Conservation (phyloP, 1,140 invertebrate genomes). For the Bombus vancouverensis region DNA sequence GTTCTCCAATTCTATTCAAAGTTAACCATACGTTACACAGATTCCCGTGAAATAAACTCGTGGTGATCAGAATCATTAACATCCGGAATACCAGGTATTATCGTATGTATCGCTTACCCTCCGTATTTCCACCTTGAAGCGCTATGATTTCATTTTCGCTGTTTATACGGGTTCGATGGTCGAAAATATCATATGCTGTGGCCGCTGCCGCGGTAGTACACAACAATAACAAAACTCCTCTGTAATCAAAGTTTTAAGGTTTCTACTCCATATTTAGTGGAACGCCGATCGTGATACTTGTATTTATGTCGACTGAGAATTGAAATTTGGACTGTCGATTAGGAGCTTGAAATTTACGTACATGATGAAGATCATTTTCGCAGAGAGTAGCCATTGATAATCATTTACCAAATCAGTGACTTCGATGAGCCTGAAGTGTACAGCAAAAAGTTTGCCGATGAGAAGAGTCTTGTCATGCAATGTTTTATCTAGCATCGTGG, state of each 20-base stretch:
- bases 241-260: conserved; percentile 37
- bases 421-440: conserved; percentile 69
- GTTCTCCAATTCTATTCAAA: conserved; percentile 3
- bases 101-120: neutral
- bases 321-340: neutral
- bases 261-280: neutral
- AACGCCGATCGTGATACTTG: no score
- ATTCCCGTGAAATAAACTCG: neutral
- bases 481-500: no score
- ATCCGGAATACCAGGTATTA: accelerated
- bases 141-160: conserved; percentile 25
- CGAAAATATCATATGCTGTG: conserved; percentile 71
- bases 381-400: conserved; percentile 64
- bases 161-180: conserved; percentile 57
- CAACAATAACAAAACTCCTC: conserved; percentile 49
- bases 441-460: conserved; percentile 71
- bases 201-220: conserved; percentile 62
- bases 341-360: conserved; percentile 24
- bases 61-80: accelerated
- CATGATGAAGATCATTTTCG: conserved; percentile 37
- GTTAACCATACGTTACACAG: accelerated
- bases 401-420: conserved; percentile 71
- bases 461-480: no score
- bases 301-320: no score
- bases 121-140: conserved; percentile 63